phyloP scores from a whole-genome alignment of 2,113 vertebrate species.

The Sturnira hondurensis region DNA sequence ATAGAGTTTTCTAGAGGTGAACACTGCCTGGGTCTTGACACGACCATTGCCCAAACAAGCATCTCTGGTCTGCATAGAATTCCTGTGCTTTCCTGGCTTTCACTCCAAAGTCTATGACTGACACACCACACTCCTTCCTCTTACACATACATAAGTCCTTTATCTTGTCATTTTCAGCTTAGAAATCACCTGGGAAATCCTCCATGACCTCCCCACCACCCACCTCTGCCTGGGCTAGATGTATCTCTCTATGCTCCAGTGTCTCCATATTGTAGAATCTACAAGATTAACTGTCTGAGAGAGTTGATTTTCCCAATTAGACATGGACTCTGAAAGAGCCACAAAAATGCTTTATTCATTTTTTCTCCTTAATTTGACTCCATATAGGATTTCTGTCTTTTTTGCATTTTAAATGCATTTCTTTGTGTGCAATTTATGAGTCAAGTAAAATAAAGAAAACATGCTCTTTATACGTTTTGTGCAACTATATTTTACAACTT shows the following conservation, averaged over 20 bases:
- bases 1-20: not conserved
- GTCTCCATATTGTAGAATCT: not conserved
- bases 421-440: not conserved
- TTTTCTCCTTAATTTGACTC: not conserved
- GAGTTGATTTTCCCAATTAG: not conserved
- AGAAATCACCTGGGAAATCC: conserved; percentile 24
- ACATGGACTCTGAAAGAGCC: not conserved
- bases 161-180: conserved; percentile 44
- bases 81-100: not conserved
- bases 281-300: not conserved
- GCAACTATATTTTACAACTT: not conserved
- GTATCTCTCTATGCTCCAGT: not conserved
- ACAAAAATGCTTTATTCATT: not conserved
- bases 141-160: not conserved
- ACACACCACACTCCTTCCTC: not conserved
- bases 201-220: not conserved
- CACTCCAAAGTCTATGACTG: not conserved
- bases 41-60: not conserved
- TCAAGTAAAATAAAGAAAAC: not conserved
- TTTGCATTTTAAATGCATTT: not conserved
- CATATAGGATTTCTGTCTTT: not conserved
- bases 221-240: not conserved
- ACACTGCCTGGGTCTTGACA: not conserved
- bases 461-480: not conserved
- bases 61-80: not conserved